Conservation (phyloP, 2,113 vertebrate species). For the Nothobranchius furzeri region DNA sequence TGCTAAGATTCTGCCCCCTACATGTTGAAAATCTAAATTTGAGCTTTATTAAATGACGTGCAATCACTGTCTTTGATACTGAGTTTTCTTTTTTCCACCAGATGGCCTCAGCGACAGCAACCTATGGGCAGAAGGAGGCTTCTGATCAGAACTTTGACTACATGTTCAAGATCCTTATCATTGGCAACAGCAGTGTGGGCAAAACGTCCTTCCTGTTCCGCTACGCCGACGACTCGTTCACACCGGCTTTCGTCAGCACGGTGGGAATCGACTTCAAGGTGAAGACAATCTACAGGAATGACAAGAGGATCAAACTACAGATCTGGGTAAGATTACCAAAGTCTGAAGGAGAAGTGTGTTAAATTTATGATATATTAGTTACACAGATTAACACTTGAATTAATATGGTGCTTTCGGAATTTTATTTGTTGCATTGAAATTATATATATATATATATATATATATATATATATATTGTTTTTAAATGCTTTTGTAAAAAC, state of each 20-base stretch:
- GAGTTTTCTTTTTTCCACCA: conserved; percentile 44
- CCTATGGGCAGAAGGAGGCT: conserved; percentile 91
- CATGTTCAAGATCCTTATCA: conserved; percentile 99
- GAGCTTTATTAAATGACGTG: background rate
- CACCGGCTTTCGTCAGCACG: conserved; percentile 93
- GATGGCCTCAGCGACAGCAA: conserved; percentile 95
- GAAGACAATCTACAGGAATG: conserved; percentile 98
- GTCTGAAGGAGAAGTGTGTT: too few relatives aligned
- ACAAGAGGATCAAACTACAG: conserved; percentile 97
- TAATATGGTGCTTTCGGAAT: too few relatives aligned
- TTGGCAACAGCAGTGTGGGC: conserved; percentile 97
- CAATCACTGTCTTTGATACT: background rate
- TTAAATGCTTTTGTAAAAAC: too few relatives aligned
- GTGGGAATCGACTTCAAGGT: conserved; percentile 99
- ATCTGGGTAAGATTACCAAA: conserved; percentile 88
- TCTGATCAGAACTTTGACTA: conserved; percentile 99
- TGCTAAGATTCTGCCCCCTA: too few relatives aligned
- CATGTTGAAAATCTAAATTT: too few relatives aligned
- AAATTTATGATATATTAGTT: too few relatives aligned
- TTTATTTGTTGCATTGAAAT: too few relatives aligned
- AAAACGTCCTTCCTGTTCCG: conserved; percentile 98
- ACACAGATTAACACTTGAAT: too few relatives aligned
- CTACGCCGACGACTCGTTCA: conserved; percentile 96
- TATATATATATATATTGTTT: too few relatives aligned
- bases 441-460: too few relatives aligned